Evolutionary conservation across 1,140 invertebrate species (phyloP).

Genomic region (Lepidostoma basale): DNA sequence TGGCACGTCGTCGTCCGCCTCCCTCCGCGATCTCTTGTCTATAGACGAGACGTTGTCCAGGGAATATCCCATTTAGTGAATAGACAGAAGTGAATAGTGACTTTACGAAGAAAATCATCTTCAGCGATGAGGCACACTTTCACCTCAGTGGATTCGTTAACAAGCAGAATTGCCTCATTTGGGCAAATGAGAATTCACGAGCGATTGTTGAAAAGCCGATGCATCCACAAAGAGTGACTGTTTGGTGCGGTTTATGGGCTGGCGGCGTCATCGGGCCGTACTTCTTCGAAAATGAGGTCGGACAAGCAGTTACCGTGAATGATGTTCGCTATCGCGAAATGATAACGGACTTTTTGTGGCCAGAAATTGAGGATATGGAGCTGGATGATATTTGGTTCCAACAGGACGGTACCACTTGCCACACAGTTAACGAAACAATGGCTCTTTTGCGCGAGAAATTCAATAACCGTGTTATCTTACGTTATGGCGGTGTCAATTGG

Average conservation of each 20-base stretch:
- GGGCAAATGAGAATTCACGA: too few relatives aligned
- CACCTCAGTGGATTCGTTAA: too few relatives aligned
- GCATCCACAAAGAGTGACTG: too few relatives aligned
- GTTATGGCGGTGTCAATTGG: background rate
- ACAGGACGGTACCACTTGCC: background rate
- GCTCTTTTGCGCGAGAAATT: background rate
- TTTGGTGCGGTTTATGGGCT: too few relatives aligned
- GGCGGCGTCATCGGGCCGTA: background rate
- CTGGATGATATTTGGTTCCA: too few relatives aligned
- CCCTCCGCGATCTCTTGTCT: slow-evolving; percentile 19
- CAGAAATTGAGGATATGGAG: background rate
- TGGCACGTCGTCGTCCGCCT: slow-evolving; percentile 22
- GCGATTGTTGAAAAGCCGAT: too few relatives aligned
- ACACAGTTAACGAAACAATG: background rate
- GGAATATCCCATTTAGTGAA: slow-evolving; percentile 30
- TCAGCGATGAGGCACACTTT: too few relatives aligned
- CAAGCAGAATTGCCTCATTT: too few relatives aligned
- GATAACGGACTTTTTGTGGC: background rate
- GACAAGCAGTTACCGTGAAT: background rate
- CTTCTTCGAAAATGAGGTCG: background rate
- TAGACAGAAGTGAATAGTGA: too few relatives aligned
- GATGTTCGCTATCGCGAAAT: background rate
- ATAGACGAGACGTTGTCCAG: slow-evolving; percentile 18
- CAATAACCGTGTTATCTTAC: background rate
- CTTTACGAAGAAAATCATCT: too few relatives aligned